Base-by-base conservation (phyloP, 2,888 invertebrate species). In the Rhingia rostrata region DNA sequence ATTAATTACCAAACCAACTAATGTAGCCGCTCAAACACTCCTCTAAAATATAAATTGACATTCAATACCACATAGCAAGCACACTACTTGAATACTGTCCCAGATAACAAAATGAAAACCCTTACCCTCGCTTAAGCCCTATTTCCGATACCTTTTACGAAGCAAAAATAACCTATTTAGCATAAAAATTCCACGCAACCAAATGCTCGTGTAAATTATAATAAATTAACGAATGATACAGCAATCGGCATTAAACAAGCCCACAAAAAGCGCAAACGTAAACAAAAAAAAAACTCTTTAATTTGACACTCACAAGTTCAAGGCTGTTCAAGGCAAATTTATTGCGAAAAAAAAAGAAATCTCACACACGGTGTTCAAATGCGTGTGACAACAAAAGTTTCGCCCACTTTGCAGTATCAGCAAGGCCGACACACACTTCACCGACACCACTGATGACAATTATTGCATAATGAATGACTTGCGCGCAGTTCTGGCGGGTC, bases 291-390 rank as follows among this genome's bases (percentile, higher is more conserved):
- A 77, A 77, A 53, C 43, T 41, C 61, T 77, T 69, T 54, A 53
- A 56, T 64, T 73, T 32, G 60, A 39, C 53, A 61, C 43, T 69
- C 33, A 78, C 77, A 78, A 78, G 77, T 78, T 78, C 77, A 78
- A 78, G 77, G 77, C 43, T 77, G 69, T 61, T 47, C 69, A 33
- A 53, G 45, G 33, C 37, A n/a, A 47, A 63, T 54, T 49, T 61
- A 51, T 61, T 61, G 60, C 5, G 41, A 66, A 60, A 56, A 22
- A 22, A n/a, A 22, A 22, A 22, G 33, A 37, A 37, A 49, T 43
- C 61, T 37, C 67, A 53, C 60, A 32, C 37, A 14, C 37, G 37
- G 32, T 35, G 33, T 33, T 74, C 54, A 14, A 39, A 39, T 41
- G 74, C 74, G 64, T 58, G 58, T 22, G 49, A 75, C 49, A 58